phyloP scores from a whole-genome alignment of 2,113 vertebrate species.

The Catharus bicknelli region DNA sequence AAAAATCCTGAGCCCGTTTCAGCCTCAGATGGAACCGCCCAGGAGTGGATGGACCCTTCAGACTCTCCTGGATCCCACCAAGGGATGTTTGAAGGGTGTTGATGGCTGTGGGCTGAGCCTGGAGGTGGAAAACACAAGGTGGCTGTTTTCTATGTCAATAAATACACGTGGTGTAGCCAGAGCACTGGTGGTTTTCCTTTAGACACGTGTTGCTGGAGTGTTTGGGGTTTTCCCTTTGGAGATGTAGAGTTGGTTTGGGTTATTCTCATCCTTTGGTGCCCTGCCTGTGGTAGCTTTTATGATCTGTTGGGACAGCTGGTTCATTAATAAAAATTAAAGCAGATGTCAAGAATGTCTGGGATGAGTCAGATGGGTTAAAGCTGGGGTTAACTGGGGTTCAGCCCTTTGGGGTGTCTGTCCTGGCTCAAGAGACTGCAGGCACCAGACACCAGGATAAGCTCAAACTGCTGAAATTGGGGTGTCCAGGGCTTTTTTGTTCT shows the following conservation, averaged over 20 bases:
- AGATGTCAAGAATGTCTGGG: background rate
- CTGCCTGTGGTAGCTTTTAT: background rate
- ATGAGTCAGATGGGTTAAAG: background rate
- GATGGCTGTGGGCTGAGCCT: background rate
- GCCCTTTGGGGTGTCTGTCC: background rate
- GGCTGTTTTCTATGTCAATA: slow-evolving; percentile 18
- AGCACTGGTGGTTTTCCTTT: background rate
- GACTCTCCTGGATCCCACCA: background rate
- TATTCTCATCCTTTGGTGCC: background rate
- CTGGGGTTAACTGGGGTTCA: background rate
- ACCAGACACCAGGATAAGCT: background rate
- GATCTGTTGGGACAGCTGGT: background rate
- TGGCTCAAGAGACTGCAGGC: background rate
- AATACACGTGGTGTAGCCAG: background rate
- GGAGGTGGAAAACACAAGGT: background rate
- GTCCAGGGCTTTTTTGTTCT: background rate
- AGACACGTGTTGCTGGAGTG: background rate
- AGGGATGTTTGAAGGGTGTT: background rate
- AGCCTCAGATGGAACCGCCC: accelerated
- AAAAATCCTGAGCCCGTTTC: background rate
- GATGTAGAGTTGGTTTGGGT: background rate
- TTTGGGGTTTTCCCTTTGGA: background rate
- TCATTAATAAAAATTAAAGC: background rate
- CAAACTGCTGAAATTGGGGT: background rate
- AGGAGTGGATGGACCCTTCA: background rate